These are phyloP conservation scores for Gallinago undulata DNA, from an alignment of 2,113 vertebrate genomes.

Conservation along the genomic window DNA sequence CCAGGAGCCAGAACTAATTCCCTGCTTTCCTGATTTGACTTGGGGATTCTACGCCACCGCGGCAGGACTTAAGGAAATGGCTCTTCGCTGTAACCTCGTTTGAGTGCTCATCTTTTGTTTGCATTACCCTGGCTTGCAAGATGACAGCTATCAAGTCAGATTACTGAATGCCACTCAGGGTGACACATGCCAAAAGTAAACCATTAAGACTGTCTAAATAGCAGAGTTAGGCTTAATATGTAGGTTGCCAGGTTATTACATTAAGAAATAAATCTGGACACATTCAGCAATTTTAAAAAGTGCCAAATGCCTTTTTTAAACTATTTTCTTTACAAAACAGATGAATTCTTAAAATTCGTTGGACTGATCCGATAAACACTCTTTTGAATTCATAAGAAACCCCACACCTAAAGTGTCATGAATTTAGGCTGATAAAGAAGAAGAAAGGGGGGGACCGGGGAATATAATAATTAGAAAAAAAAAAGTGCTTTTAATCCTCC, in stretches of 20 bases:
- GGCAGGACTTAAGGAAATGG: constrained; percentile 10
- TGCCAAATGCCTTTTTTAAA: neutral
- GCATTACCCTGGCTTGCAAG: constrained; percentile 45
- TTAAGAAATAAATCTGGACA: neutral
- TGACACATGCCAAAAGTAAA: constrained; percentile 54
- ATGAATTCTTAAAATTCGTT: neutral
- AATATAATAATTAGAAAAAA: neutral
- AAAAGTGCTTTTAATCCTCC: neutral
- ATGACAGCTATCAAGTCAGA: constrained; percentile 71
- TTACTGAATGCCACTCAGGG: constrained; percentile 51
- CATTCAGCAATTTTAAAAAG: neutral
- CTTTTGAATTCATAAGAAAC: neutral
- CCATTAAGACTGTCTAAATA: neutral
- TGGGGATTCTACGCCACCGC: neutral
- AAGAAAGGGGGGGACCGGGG: fast-evolving
- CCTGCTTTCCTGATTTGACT: constrained; percentile 33
- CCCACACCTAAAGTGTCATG: neutral
- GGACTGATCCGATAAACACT: neutral
- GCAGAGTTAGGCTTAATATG: neutral
- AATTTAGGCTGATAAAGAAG: neutral
- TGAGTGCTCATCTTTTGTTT: constrained; percentile 54
- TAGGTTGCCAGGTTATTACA: neutral
- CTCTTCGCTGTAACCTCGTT: constrained; percentile 44
- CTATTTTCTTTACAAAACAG: neutral
- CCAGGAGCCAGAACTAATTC: constrained; percentile 43